Base-by-base conservation (phyloP, 1,140 invertebrate genomes). In the Calliopsis andreniformis region DNA sequence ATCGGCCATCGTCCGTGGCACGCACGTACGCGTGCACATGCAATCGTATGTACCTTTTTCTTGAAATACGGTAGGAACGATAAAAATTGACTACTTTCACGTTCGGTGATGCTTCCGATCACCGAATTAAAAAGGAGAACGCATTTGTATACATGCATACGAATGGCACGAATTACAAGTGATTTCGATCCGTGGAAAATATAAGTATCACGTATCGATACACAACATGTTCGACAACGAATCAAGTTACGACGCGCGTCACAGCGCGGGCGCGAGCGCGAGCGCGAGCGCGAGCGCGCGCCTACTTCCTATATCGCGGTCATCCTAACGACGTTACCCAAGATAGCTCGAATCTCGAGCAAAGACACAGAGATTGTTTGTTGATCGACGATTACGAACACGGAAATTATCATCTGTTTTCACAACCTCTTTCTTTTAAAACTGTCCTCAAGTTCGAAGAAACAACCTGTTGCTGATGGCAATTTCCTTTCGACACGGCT, bases 1-100 rank as follows among this genome's bases (percentile, higher is more conserved):
- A 49, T 53, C 62, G 42, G 71, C 70, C 76, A 78, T 78, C 6
- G 18, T 73, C 53, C n/a, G n/a, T 32, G 23, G 25, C 75, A 45
- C 56, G 32, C 47, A 8, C 30, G 30, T 39, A 7, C 42, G 39
- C 51, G 32, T 59, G 49, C 59, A 23, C 51, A 6, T n/a, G 25
- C 59, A 28, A 66, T 45, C 0, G 42, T 58, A 32, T 12, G 0
- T 25, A 8, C 6, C 5, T 7, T 3, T 14, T 43, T 16, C 30
- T 6, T 5, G 6, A 39, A 39, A 39, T 39, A n/a, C 49, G 51
- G n/a, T 39, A n/a, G 55, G 20, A 58, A 58, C 8, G 32, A 10
- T 28, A 12, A 28, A 16, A 28, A 28, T 1, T 16, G 6, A 8
- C 10, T 53, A n/a, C 8, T 49, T 56, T 32, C 30, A 3, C 53